Evolutionary conservation across 2,888 invertebrate genomes (phyloP), one percentile per base, ranked within the genome.

Genomic region (Thereva unica): DNA sequence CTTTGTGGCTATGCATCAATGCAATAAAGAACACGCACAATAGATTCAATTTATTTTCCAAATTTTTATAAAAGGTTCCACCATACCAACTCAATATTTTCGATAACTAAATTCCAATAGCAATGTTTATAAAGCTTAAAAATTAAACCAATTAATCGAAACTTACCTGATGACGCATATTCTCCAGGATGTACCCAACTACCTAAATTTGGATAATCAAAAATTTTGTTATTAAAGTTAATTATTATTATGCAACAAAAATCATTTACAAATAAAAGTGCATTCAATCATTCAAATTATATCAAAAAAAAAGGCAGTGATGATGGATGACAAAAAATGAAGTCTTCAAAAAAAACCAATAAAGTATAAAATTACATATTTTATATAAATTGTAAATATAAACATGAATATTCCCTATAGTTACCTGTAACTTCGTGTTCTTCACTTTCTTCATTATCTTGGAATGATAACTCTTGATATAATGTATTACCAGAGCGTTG

Each of bases 171-270:
- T 72, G 97, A 97, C 70, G 98, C 97, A 83, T 97, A 98, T 84
- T 98, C 98, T 77, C 97, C 97, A 73, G 97, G 97, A 84, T 97
- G 97, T 71, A 98, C 97, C 92, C 94, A 94, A 82, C 93, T 93
- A 77, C 97, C 96, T 80, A 72, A 72, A 64, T 64, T 64, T 56
- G 61, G 68, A 52, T 45, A 57, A 59, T 53, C 44, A 47, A 49
- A 64, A 57, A 41, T 52, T 66, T 54, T 45, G 42, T 53, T 35
- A 50, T 42, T 66, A 23, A 54, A 57, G 53, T 67, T 47, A 38
- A 50, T 44, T 42, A 73, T 44, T 42, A 73, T 61, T 57, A 37
- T 49, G 41, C 50, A 67, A 44, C 10, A 57, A 52, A 61, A 49
- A 49, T 23, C 6, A n/a, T 50, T 23, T 8, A 35, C 6, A 12